Percentiles rank a stretch among this genome's conserved stretches.
Conservation (phyloP, 1,140 invertebrate species). For the Dreissena rostriformis region DNA sequence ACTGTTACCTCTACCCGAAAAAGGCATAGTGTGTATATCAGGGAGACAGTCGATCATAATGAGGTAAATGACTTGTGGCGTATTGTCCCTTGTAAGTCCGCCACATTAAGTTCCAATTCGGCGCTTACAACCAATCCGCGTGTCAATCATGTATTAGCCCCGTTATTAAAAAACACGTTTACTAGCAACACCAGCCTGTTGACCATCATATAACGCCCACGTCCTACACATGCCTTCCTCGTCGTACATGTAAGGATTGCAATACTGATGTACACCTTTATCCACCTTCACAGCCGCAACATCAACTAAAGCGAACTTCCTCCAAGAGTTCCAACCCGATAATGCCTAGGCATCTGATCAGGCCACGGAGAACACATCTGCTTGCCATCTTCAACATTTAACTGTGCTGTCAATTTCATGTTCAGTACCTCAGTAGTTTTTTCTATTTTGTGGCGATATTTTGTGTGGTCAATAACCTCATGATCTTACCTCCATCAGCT, state of each 20-base stretch:
- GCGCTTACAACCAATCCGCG: background rate
- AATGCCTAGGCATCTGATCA: no score
- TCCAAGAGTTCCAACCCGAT: background rate
- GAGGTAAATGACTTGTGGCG: background rate
- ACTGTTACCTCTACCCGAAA: background rate
- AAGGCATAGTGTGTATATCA: background rate
- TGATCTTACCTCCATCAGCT: background rate
- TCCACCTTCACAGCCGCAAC: background rate
- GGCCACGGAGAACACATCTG: no score
- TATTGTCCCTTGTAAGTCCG: background rate
- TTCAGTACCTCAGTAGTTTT: no score
- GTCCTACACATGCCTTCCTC: background rate
- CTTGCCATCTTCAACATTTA: no score
- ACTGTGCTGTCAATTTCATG: no score
- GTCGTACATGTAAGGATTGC: background rate
- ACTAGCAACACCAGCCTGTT: background rate
- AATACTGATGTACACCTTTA: background rate
- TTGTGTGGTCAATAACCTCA: no score
- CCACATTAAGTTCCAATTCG: background rate
- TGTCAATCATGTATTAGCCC: background rate
- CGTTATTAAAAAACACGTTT: background rate
- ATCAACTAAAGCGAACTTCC: background rate
- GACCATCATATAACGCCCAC: background rate
- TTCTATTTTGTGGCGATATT: no score
- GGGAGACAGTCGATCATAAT: background rate